Evolutionary conservation across 2,888 invertebrate genomes (phyloP).

Genomic region (Hirtodrosophila trivittata): DNA sequence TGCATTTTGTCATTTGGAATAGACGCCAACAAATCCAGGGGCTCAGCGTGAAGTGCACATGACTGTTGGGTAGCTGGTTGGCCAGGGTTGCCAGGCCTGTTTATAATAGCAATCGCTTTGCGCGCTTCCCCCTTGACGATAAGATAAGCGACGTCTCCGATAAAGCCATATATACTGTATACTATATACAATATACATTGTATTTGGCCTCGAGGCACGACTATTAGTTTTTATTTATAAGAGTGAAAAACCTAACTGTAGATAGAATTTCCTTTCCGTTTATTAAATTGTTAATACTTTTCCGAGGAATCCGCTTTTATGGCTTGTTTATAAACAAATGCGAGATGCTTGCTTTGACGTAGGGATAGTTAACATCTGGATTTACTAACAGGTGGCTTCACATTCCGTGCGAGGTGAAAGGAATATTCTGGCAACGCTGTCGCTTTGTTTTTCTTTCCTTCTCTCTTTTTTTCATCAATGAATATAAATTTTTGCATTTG

Average conservation of each 20-base stretch:
- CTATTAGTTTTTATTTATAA: too few species aligned
- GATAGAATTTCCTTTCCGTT: too few species aligned
- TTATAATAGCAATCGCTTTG: conserved; percentile 76
- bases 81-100: conserved; percentile 38
- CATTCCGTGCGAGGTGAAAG: too few species aligned
- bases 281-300: too few species aligned
- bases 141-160: conserved; percentile 58
- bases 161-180: neutral
- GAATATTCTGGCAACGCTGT: neutral
- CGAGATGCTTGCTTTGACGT: too few species aligned
- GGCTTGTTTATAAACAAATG: too few species aligned
- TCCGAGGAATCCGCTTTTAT: too few species aligned
- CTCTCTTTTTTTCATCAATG: conserved; percentile 52
- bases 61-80: conserved; percentile 44
- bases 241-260: too few species aligned
- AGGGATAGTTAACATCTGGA: conserved; percentile 24
- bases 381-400: conserved; percentile 28
- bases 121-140: conserved; percentile 46
- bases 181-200: too few species aligned
- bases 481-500: conserved; percentile 58
- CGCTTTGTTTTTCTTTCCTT: neutral
- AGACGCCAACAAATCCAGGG: conserved; percentile 26
- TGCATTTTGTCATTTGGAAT: conserved; percentile 52
- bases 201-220: too few species aligned
- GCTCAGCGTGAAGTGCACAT: conserved; percentile 63